Percentiles rank a stretch among this genome's conserved stretches.
These are phyloP conservation scores for Anarrhichthys ocellatus DNA, from an alignment of 2,113 vertebrate species.

Conservation along the genomic window DNA sequence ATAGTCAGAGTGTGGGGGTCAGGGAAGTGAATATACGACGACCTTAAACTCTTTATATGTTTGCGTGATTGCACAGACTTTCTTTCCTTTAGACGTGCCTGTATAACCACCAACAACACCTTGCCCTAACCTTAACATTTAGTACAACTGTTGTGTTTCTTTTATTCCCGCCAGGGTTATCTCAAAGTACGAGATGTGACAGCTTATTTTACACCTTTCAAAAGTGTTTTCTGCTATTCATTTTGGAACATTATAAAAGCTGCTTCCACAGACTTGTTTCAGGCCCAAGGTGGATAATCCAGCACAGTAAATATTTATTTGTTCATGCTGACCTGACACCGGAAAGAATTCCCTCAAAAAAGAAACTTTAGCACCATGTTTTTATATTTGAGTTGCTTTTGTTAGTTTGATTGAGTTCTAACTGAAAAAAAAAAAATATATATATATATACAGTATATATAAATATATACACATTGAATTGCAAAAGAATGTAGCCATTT, in stretches of 20 bases:
- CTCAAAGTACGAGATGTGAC: slow-evolving; percentile 22
- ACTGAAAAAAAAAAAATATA: background rate
- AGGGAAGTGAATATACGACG: background rate
- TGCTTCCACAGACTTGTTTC: slow-evolving; percentile 5
- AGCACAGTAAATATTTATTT: slow-evolving; percentile 21
- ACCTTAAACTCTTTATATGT: background rate
- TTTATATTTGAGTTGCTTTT: background rate
- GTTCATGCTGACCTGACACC: slow-evolving; percentile 1
- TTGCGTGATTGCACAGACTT: background rate
- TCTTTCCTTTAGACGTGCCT: background rate
- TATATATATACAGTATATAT: slow-evolving; percentile 6
- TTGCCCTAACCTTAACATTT: background rate
- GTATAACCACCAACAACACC: background rate
- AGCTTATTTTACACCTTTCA: slow-evolving; percentile 42
- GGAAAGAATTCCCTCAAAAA: background rate
- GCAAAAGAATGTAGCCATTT: slow-evolving; percentile 27
- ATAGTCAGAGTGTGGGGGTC: background rate
- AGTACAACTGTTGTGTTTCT: background rate
- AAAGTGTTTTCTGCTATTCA: slow-evolving; percentile 21
- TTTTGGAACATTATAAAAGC: slow-evolving; percentile 21
- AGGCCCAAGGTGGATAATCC: slow-evolving; percentile 10
- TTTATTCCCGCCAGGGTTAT: slow-evolving; percentile 8
- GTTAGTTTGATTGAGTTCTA: background rate
- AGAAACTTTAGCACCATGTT: background rate
- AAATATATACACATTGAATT: background rate